Conservation (phyloP, 2,888 invertebrate genomes). For the Podotricha telesiphe region DNA sequence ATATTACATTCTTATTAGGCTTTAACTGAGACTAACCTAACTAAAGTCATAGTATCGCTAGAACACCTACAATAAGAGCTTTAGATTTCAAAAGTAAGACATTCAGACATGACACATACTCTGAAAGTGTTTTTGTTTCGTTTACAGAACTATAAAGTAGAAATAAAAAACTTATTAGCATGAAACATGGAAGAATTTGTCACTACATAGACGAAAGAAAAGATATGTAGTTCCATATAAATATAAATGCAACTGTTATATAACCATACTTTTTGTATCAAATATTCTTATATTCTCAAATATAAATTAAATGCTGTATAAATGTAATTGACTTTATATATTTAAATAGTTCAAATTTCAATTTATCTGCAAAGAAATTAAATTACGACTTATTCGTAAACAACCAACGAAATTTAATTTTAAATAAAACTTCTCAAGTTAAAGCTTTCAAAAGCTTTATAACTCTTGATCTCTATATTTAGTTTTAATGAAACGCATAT, state of each 20-base stretch:
- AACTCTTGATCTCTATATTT: background rate
- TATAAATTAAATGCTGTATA: too few relatives aligned
- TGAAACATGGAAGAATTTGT: too few relatives aligned
- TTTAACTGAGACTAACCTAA: background rate
- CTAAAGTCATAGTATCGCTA: background rate
- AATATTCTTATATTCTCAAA: too few relatives aligned
- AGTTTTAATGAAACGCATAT: slow-evolving; percentile 4
- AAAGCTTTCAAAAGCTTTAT: background rate
- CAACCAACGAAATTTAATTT: background rate
- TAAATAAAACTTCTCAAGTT: background rate
- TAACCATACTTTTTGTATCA: too few relatives aligned
- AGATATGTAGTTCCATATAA: too few relatives aligned
- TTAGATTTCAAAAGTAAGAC: background rate
- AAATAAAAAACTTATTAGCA: too few relatives aligned
- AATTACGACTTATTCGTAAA: background rate
- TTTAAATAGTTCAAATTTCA: background rate
- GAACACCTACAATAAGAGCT: background rate
- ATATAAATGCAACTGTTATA: too few relatives aligned
- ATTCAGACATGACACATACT: background rate
- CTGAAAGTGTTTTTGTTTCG: background rate
- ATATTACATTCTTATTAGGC: background rate
- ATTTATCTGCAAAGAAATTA: background rate
- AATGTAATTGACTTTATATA: too few relatives aligned
- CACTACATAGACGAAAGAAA: too few relatives aligned
- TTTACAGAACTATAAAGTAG: too few relatives aligned